A percentile compares a stretch with the other conserved stretches of the same genome.
phyloP scores from a whole-genome alignment of 2,888 invertebrate species.

The Heliconius ethilla region DNA sequence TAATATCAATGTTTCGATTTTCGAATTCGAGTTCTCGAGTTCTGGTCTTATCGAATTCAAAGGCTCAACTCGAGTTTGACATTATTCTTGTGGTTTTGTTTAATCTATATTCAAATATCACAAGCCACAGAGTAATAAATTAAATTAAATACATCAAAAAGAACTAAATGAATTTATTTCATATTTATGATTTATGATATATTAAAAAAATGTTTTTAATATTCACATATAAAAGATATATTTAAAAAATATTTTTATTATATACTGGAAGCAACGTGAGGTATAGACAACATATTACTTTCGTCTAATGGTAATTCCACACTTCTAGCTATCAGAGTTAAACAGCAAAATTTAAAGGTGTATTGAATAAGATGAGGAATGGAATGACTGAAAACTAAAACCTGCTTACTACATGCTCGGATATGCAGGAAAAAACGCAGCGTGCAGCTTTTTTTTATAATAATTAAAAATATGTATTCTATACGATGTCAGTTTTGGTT shows the following conservation, averaged over 20 bases:
- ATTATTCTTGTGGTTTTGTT: neutral
- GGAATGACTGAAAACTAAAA: too few relatives aligned
- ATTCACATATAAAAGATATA: too few relatives aligned
- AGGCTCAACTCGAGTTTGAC: neutral
- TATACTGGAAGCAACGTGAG: neutral
- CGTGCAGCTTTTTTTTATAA: neutral
- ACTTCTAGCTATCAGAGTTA: neutral
- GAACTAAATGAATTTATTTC: too few relatives aligned
- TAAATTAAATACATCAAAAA: neutral
- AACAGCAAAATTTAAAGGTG: neutral
- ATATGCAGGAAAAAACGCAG: too few relatives aligned
- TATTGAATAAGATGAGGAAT: neutral
- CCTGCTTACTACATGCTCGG: too few relatives aligned
- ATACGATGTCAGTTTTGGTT: neutral
- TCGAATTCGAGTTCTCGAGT: neutral
- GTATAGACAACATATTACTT: neutral
- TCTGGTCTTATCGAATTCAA: neutral
- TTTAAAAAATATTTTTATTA: neutral
- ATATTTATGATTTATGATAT: too few relatives aligned
- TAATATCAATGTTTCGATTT: neutral
- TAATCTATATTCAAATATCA: neutral
- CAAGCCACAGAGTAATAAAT: neutral
- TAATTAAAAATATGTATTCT: neutral
- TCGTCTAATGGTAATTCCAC: neutral
- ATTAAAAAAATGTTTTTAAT: too few relatives aligned